A percentile compares a stretch with the other conserved stretches of the same genome.
These are phyloP conservation scores for Sebastiscus albofasciatus DNA, from an alignment of 2,797 vertebrate genomes.

Conservation along the genomic window DNA sequence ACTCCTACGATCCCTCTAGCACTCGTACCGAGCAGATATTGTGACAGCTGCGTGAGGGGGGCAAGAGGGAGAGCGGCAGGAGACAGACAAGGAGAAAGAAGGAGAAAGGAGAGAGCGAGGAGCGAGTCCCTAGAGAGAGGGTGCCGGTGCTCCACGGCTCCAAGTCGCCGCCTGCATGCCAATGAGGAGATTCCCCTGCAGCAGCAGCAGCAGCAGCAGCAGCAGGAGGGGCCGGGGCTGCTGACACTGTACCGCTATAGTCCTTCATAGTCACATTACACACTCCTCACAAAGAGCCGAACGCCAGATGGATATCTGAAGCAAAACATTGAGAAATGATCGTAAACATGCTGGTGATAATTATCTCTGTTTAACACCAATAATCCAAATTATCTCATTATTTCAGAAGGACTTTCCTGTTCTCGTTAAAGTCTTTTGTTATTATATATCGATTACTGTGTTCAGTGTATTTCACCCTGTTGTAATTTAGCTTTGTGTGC, in stretches of 20 bases:
- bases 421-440: neutral
- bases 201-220: conserved; percentile 46
- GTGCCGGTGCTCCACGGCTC: conserved; percentile 75
- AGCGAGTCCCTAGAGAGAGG: conserved; percentile 78
- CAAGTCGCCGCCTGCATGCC: conserved; percentile 79
- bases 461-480: neutral
- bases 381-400: neutral
- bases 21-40: conserved; percentile 61
- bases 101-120: conserved; percentile 61
- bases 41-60: conserved; percentile 73
- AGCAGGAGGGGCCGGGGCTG: conserved; percentile 66
- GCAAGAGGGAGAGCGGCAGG: conserved; percentile 36
- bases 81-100: conserved; percentile 70
- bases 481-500: neutral
- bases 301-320: conserved; percentile 25
- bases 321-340: conserved; percentile 9
- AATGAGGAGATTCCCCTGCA: conserved; percentile 85
- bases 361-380: neutral
- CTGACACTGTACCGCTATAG: conserved; percentile 64
- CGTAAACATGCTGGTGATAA: conserved; percentile 9
- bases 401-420: neutral
- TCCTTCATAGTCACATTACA: conserved; percentile 61
- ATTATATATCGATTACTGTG: neutral
- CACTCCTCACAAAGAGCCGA: conserved; percentile 48
- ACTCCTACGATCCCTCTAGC: conserved; percentile 40